Base-by-base conservation (phyloP, 2,797 vertebrate species). In the Helarctos malayanus region DNA sequence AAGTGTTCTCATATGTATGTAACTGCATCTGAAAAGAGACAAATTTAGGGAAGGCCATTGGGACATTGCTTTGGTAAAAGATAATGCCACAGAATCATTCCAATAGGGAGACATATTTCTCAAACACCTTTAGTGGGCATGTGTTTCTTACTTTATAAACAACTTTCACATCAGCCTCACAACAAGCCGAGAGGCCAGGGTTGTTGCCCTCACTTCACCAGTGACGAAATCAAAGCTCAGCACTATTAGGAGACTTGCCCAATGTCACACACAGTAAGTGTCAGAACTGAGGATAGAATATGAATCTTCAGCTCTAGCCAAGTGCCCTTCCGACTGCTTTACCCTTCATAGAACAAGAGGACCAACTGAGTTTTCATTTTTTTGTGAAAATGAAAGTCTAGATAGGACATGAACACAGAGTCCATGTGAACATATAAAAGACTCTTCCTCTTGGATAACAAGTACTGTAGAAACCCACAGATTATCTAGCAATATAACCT, bases 11-110 rank as follows among this genome's bases (percentile, higher is more conserved):
- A 88, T 98, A 99, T 0, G 99, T 96, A 61, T 99, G 98, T 76
- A 98, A 97, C 95, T 99, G 99, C 49, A 99, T 97, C 99, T 99
- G 97, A 89, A 97, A 96, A 84, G 35, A 95, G 93, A 89, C 29
- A 82, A 45, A 93, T 71, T 49, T 56, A 47, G 71, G 38, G 3
- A 69, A 71, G 47, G 21, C 10, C 35, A 5, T 2, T 65, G 63
- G 23, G 23, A 88, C 4, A 15, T 0, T 49, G 63, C 56, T 84
- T 38, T 90, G 32, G 49, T 79, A 65, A 92, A 91, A 7, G 7
- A 41, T 25, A 75, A 27, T 41, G 13, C 21, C 57, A 56, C 11
- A 63, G 52, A 80, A 45, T 65, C 27, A 76, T 27, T 59, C 8
- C 52, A 61, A 16, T 12, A 38, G 2, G 45, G 8, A 73, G n/a